Evolutionary conservation across 2,797 vertebrate species (phyloP).

Genomic region (Lagorchestes hirsutus): DNA sequence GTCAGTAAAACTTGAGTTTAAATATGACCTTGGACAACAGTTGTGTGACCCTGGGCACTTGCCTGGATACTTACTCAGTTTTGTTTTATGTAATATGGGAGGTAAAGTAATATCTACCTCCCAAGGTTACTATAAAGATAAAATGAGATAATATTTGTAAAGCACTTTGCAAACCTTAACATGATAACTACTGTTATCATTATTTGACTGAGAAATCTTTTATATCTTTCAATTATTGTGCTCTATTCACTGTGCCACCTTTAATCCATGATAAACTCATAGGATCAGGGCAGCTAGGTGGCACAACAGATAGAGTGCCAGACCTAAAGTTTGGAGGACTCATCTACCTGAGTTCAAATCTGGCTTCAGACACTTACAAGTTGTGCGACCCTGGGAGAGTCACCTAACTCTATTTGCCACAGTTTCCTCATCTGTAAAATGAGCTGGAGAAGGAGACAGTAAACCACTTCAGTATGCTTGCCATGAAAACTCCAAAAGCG

Average conservation of each 20-base stretch:
- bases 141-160: not conserved
- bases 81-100: not conserved
- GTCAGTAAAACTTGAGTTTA: not conserved
- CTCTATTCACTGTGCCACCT: not conserved
- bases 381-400: not conserved
- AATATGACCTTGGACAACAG: not conserved
- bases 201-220: not conserved
- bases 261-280: not conserved
- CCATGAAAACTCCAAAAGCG: not conserved
- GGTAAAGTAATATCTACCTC: not conserved
- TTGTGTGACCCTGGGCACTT: not conserved
- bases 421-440: not conserved
- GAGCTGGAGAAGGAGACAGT: not conserved
- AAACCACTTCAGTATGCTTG: not conserved
- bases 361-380: not conserved
- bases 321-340: not conserved
- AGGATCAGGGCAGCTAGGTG: not conserved
- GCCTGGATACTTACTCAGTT: not conserved
- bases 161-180: not conserved
- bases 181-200: not conserved
- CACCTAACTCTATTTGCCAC: no score
- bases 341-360: not conserved
- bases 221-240: not conserved
- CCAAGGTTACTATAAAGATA: not conserved
- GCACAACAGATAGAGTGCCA: not conserved